Evolutionary conservation across 2,888 invertebrate genomes (phyloP).

Genomic region (Euproctis similis): DNA sequence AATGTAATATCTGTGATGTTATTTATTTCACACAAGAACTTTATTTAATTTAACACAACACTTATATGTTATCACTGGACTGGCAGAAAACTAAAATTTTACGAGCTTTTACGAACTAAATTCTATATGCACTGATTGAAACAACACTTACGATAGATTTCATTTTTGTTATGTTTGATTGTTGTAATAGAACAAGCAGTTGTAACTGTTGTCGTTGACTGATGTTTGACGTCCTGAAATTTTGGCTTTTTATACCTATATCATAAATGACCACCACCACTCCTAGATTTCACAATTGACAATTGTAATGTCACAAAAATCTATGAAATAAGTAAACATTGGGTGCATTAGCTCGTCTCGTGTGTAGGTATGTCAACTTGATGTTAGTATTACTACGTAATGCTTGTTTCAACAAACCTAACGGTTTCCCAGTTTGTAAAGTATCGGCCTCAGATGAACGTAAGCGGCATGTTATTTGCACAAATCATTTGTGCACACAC

Average conservation of each 20-base stretch:
- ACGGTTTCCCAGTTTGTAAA: slow-evolving; percentile 55
- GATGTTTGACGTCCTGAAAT: slow-evolving; percentile 56
- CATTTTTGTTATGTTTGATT: slow-evolving; percentile 51
- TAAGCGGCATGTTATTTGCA: slow-evolving; percentile 26
- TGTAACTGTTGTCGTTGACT: slow-evolving; percentile 48
- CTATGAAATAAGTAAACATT: slow-evolving; percentile 71
- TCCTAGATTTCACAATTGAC: slow-evolving; percentile 58
- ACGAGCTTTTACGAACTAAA: not conserved
- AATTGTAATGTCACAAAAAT: slow-evolving; percentile 62
- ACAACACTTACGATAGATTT: slow-evolving; percentile 63
- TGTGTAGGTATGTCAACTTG: slow-evolving; percentile 60
- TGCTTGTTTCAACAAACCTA: slow-evolving; percentile 58
- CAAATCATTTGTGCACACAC: slow-evolving; percentile 22
- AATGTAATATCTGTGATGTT: too few relatives aligned
- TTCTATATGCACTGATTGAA: slow-evolving; percentile 11
- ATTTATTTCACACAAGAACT: too few relatives aligned
- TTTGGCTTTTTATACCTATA: slow-evolving; percentile 65
- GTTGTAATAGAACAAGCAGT: slow-evolving; percentile 38
- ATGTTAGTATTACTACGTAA: slow-evolving; percentile 56
- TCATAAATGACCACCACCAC: slow-evolving; percentile 54
- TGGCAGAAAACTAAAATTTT: slow-evolving; percentile 11
- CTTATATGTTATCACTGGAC: slow-evolving; percentile 22
- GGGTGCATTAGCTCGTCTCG: slow-evolving; percentile 62
- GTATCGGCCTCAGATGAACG: slow-evolving; percentile 41
- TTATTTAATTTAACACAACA: slow-evolving; percentile 8